Evolutionary conservation across 2,113 vertebrate species (phyloP).

Genomic region (Leucopsar rothschildi): DNA sequence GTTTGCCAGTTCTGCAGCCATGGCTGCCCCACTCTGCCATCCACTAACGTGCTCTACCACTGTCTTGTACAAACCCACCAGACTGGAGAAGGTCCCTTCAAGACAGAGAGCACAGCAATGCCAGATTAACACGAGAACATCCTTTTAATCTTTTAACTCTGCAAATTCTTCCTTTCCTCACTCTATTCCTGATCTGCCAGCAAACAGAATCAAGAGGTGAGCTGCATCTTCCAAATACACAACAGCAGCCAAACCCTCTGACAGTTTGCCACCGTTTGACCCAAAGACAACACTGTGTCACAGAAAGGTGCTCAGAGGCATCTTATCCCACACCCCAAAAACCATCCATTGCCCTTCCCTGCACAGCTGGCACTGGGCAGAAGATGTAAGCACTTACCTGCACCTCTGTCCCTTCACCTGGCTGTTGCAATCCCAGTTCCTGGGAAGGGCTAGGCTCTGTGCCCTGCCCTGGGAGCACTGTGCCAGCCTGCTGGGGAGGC

Average conservation of each 20-base stretch:
- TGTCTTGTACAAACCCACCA: background rate
- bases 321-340: background rate
- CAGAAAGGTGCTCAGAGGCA: background rate
- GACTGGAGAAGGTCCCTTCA: background rate
- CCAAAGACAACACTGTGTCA: background rate
- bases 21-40: accelerated
- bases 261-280: background rate
- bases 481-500: background rate
- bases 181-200: background rate
- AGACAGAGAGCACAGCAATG: background rate
- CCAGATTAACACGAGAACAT: background rate
- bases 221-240: background rate
- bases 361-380: background rate
- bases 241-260: background rate
- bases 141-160: background rate
- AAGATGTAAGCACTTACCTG: background rate
- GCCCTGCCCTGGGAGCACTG: background rate
- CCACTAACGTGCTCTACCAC: no score
- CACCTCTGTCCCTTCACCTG: background rate
- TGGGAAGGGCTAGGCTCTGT: accelerated
- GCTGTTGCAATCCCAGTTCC: background rate
- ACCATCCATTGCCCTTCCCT: background rate
- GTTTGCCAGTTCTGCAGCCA: background rate
- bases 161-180: background rate
- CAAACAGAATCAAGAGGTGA: background rate